These are phyloP conservation scores for Nothoprocta pentlandii DNA, from an alignment of 2,113 vertebrate genomes.

Conservation along the genomic window DNA sequence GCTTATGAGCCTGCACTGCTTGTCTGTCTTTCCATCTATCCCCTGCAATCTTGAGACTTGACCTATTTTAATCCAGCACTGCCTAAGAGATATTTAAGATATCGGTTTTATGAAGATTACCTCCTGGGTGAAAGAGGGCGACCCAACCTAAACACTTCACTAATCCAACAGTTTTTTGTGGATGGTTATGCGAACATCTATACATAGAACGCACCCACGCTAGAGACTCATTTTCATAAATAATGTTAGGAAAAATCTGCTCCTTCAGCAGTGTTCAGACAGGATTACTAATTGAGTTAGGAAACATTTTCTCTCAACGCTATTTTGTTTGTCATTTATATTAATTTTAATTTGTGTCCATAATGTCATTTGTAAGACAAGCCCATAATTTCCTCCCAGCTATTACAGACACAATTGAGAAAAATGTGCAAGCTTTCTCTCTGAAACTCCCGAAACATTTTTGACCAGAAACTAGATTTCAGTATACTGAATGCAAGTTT, in stretches of 20 bases:
- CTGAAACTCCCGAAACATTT: neutral
- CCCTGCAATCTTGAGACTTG: neutral
- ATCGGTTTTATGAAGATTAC: neutral
- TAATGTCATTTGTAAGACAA: conserved; percentile 44
- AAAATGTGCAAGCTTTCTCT: neutral
- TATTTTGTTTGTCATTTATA: conserved; percentile 61
- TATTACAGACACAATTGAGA: neutral
- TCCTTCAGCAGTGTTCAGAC: neutral
- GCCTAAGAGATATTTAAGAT: neutral
- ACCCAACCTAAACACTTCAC: neutral
- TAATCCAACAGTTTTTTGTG: neutral
- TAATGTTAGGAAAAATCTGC: neutral
- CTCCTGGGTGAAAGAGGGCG: neutral
- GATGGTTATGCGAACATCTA: neutral
- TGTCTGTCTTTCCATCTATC: neutral
- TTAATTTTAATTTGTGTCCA: conserved; percentile 47
- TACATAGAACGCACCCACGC: neutral
- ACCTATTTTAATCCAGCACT: neutral
- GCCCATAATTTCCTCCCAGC: conserved; percentile 13
- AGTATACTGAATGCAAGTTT: neutral
- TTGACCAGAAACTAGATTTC: neutral
- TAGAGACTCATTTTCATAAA: neutral
- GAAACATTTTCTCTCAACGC: conserved; percentile 44
- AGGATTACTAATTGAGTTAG: conserved; percentile 38
- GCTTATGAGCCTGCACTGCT: neutral